Base-by-base conservation (phyloP, 2,113 vertebrate genomes). In the Lonchura striata region DNA sequence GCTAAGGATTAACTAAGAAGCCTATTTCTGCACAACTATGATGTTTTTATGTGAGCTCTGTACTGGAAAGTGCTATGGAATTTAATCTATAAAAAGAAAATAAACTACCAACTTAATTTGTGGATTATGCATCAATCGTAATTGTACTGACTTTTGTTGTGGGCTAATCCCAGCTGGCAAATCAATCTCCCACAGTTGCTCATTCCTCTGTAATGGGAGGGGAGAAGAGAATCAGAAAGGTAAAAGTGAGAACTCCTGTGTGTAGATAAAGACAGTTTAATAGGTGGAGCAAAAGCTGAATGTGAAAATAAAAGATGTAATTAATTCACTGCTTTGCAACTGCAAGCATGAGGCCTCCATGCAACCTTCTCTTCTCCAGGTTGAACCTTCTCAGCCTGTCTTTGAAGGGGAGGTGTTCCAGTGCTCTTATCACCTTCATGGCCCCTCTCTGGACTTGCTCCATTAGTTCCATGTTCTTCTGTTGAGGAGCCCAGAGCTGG, bases 141-240 rank as follows among this genome's bases (percentile, higher is more conserved):
- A 7, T 9, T 39, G 33, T 9, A 15, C 47, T 53, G 11, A 37
- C 4, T 60, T 63, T 25, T 68, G 17, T 7, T 76, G 12, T 46
- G 35, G 11, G 13, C 30, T 71, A 52, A 69, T 10, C 15, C 13
- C 10, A 2, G 3, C 3, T 2, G 8, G 31, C 13, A 82, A 14
- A 19, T 41, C 20, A 41, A 16, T 3, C 3, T n/a, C 16, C 12
- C 33, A 30, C 15, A 82, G 28, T 7, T 5, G 52, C 5, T 57
- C 10, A 2, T 13, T 68, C 11, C 13, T 3, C 20, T 3, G 0
- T 15, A 35, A 11, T 8, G 8, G 20, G 11, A 13, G 13, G 3
- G 3, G 4, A 5, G 3, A 4, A 82, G 19, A 59, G 2, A 57
- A 63, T 10, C 2, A 0, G 12, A n/a, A 65, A 21, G 9, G 10